These are phyloP conservation scores for Lycophotia porphyrea DNA, from an alignment of 2,888 invertebrate species.

Conservation along the genomic window DNA sequence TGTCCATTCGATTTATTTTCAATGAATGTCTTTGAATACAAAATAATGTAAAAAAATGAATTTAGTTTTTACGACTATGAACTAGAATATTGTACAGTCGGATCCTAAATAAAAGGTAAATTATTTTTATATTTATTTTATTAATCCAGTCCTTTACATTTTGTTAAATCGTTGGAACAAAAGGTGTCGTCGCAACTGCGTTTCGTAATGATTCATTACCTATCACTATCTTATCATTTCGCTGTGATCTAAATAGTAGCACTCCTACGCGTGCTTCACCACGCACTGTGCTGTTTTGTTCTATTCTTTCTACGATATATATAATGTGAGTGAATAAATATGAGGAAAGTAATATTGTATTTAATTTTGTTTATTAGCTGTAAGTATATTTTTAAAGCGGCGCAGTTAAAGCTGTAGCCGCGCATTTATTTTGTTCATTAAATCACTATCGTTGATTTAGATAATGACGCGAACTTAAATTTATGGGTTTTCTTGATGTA, in stretches of 20 bases:
- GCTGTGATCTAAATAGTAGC: conserved; percentile 75
- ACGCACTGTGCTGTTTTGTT: conserved; percentile 69
- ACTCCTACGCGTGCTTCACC: conserved; percentile 69
- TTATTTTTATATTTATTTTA: conserved; percentile 63
- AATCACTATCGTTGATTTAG: conserved; percentile 21
- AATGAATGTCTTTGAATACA: conserved; percentile 43
- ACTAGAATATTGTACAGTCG: conserved; percentile 62
- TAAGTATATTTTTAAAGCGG: conserved; percentile 71
- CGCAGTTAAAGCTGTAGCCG: not conserved
- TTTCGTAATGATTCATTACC: conserved; percentile 78
- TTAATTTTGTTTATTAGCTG: conserved; percentile 69
- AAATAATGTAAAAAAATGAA: conserved; percentile 50
- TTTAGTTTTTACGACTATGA: conserved; percentile 44
- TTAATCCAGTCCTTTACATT: conserved; percentile 42
- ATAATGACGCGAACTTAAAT: conserved; percentile 4
- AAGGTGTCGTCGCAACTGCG: conserved; percentile 62
- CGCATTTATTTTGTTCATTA: conserved; percentile 9
- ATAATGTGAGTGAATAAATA: conserved; percentile 64
- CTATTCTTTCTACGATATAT: conserved; percentile 63
- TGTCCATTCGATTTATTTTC: conserved; percentile 23
- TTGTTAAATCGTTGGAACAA: conserved; percentile 49
- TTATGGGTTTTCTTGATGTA: conserved; percentile 58
- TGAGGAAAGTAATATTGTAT: conserved; percentile 68
- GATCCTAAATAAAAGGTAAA: conserved; percentile 64
- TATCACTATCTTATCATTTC: conserved; percentile 83